phyloP scores from a whole-genome alignment of 1,140 invertebrate genomes.

The Sesamia nonagrioides region DNA sequence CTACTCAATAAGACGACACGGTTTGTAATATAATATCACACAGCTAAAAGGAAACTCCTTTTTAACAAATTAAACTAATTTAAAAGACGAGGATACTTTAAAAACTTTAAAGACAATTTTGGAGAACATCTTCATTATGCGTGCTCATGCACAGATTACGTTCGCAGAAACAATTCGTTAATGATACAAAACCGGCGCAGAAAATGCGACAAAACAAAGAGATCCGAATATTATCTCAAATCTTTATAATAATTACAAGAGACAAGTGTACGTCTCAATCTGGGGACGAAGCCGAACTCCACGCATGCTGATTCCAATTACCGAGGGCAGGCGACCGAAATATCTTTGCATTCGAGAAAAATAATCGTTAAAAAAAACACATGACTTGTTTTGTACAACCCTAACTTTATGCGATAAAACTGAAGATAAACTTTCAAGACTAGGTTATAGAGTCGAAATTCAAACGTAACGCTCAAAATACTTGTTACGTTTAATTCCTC shows the following conservation, averaged over 20 bases:
- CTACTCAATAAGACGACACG: no score
- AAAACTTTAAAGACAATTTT: conserved; percentile 36
- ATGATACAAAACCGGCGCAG: conserved; percentile 48
- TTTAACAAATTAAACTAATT: not conserved
- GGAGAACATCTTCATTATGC: conserved; percentile 23
- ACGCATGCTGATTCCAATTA: conserved; percentile 77
- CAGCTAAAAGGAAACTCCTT: not conserved
- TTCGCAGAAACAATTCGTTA: conserved; percentile 46
- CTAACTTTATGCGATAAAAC: conserved; percentile 51
- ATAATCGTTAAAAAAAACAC: conserved; percentile 76
- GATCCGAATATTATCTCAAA: conserved; percentile 73
- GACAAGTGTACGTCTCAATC: conserved; percentile 81
- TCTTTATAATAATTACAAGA: conserved; percentile 85
- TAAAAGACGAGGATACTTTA: not conserved
- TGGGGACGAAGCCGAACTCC: conserved; percentile 32
- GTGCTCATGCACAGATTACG: conserved; percentile 4
- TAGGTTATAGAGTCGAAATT: conserved; percentile 51
- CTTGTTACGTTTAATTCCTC: conserved; percentile 52
- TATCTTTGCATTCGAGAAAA: conserved; percentile 76
- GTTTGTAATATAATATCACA: no score
- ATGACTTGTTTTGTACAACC: conserved; percentile 63
- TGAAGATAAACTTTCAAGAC: not conserved
- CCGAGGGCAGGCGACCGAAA: conserved; percentile 69
- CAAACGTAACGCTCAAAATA: conserved; percentile 7
- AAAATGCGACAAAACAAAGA: conserved; percentile 66